Conservation (phyloP, 2,797 vertebrate species). For the Halcyon badia region DNA sequence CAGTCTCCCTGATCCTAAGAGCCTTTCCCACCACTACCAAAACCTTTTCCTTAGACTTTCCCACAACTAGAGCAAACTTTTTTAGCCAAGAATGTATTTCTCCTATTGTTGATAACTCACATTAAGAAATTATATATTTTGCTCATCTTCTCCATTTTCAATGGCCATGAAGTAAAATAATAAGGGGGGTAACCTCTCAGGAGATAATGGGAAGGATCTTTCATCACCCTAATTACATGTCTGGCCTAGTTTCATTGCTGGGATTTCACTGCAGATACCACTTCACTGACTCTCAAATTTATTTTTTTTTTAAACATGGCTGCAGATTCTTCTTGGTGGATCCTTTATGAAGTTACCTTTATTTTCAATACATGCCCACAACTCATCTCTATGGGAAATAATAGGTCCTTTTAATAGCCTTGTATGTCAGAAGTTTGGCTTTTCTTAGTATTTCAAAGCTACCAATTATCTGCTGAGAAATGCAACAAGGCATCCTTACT, state of each 20-base stretch:
- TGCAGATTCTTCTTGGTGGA: not conserved
- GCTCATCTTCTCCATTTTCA: not conserved
- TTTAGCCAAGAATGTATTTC: not conserved
- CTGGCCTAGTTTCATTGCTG: not conserved
- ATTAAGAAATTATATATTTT: not conserved
- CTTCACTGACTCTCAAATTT: not conserved
- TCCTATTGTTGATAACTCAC: not conserved
- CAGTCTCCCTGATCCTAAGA: not conserved
- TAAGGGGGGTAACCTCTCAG: not conserved
- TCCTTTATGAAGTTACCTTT: not conserved
- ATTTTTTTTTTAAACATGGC: not conserved
- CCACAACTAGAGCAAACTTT: not conserved
- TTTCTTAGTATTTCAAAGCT: slow-evolving; percentile 46
- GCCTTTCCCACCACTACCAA: not conserved
- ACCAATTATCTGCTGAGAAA: slow-evolving; percentile 42
- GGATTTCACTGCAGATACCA: not conserved
- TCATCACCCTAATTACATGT: not conserved
- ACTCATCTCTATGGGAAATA: not conserved
- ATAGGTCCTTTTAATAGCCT: not conserved
- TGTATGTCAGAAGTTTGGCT: not conserved
- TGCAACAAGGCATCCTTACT: slow-evolving; percentile 27
- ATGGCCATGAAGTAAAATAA: not conserved
- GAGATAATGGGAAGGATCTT: not conserved
- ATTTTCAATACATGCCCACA: not conserved
- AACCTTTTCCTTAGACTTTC: not conserved